These are phyloP conservation scores for Petroica traversi DNA, from an alignment of 2,113 vertebrate genomes.

Conservation along the genomic window DNA sequence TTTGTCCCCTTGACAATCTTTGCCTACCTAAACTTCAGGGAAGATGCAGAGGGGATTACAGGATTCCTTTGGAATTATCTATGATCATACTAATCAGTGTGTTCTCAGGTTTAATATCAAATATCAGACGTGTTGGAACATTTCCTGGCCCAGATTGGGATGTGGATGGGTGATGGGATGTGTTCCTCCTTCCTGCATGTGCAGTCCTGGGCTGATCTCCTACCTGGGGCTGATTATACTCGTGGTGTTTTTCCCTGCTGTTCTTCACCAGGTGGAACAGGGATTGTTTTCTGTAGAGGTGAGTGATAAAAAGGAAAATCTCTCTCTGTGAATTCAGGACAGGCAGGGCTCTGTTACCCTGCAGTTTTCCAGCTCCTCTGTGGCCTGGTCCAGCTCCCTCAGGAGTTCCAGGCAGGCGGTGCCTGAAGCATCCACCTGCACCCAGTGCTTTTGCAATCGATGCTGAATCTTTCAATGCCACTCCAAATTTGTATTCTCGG, in stretches of 20 bases:
- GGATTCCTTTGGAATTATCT: neutral
- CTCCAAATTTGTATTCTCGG: neutral
- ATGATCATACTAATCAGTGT: accelerated
- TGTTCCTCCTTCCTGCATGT: neutral
- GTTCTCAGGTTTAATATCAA: neutral
- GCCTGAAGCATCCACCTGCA: neutral
- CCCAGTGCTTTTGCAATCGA: accelerated
- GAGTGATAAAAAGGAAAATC: neutral
- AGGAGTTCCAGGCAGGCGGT: neutral
- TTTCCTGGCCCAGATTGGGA: neutral
- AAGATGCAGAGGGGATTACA: neutral
- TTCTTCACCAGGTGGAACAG: neutral
- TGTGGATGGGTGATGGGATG: neutral
- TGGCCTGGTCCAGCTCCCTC: accelerated
- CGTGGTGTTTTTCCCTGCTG: neutral
- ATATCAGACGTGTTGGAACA: neutral
- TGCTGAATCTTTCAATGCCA: neutral
- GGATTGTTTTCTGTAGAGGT: neutral
- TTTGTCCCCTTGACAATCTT: neutral
- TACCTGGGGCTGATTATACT: accelerated
- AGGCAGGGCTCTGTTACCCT: neutral
- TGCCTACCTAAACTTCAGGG: neutral
- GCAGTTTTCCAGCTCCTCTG: neutral
- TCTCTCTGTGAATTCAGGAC: neutral
- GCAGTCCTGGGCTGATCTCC: neutral